A percentile compares a stretch with the other conserved stretches of the same genome.
Conservation (phyloP, 2,113 vertebrate species). For the Chaetodon trifascialis region DNA sequence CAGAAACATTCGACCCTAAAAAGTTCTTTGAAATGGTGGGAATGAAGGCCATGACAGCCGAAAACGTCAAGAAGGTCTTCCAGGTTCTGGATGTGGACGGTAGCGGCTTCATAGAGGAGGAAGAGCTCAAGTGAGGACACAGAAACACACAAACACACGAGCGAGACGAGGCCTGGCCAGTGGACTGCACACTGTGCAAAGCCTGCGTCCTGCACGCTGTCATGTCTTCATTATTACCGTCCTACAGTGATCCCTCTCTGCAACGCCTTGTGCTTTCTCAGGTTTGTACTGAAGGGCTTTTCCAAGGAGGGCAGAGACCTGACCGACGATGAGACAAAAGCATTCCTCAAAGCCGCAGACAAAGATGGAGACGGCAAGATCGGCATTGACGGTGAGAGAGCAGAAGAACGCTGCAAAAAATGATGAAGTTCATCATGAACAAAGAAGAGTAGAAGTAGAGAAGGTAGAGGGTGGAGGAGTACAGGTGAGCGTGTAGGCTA, state of each 20-base stretch:
- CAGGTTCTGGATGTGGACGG: conserved; percentile 93
- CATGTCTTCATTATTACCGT: background rate
- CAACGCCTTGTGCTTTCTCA: conserved; percentile 58
- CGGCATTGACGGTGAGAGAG: conserved; percentile 90
- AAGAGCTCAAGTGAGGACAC: conserved; percentile 92
- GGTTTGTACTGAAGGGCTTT: conserved; percentile 93
- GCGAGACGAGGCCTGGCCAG: background rate
- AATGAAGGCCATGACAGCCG: conserved; percentile 90
- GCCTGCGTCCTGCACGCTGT: too few species aligned
- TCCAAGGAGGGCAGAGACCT: conserved; percentile 90
- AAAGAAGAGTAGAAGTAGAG: background rate
- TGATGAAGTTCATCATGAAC: too few species aligned
- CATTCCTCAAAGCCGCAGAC: conserved; percentile 91
- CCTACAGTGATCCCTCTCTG: background rate
- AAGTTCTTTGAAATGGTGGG: conserved; percentile 96
- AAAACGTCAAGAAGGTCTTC: conserved; percentile 93
- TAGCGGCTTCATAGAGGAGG: conserved; percentile 95
- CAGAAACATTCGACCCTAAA: conserved; percentile 92
- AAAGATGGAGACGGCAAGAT: conserved; percentile 98
- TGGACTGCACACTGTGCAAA: background rate
- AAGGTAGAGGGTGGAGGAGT: background rate
- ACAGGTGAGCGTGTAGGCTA: background rate
- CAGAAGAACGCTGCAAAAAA: background rate
- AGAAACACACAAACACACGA: background rate
- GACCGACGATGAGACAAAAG: conserved; percentile 91